Evolutionary conservation across 1,140 invertebrate species (phyloP).

Genomic region (Micrasema minimum): DNA sequence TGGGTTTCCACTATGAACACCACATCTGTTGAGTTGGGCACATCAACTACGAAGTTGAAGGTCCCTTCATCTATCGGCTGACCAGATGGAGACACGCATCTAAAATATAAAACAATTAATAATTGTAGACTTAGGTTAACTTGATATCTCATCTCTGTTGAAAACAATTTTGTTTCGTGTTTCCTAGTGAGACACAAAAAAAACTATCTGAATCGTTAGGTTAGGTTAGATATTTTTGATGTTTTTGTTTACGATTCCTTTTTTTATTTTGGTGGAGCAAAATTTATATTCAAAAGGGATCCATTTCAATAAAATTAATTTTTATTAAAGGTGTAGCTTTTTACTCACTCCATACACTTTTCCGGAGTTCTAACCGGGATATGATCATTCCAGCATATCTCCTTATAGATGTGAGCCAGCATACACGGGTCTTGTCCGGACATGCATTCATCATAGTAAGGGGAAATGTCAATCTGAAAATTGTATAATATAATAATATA

Average conservation of each 20-base stretch:
- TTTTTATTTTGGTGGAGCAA: no score
- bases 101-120: conserved; percentile 51
- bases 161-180: neutral
- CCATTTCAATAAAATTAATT: no score
- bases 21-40: conserved; percentile 80
- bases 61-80: conserved; percentile 77
- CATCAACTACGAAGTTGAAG: conserved; percentile 68
- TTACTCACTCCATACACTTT: conserved; percentile 79
- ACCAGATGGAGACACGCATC: conserved; percentile 74
- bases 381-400: conserved; percentile 77
- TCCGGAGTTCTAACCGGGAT: conserved; percentile 82
- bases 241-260: no score
- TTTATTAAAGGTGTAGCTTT: no score
- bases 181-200: neutral
- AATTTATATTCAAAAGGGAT: no score
- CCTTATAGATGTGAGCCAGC: conserved; percentile 80
- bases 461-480: conserved; percentile 68
- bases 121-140: no score
- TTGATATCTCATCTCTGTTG: neutral
- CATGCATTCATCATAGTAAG: conserved; percentile 74
- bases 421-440: conserved; percentile 74
- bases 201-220: neutral
- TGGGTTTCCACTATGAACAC: conserved; percentile 91
- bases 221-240: no score
- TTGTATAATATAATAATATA: conserved; percentile 10